A percentile compares a stretch with the other conserved stretches of the same genome.
Evolutionary conservation across 2,888 invertebrate species (phyloP).

Genomic region (Chironomus riparius): DNA sequence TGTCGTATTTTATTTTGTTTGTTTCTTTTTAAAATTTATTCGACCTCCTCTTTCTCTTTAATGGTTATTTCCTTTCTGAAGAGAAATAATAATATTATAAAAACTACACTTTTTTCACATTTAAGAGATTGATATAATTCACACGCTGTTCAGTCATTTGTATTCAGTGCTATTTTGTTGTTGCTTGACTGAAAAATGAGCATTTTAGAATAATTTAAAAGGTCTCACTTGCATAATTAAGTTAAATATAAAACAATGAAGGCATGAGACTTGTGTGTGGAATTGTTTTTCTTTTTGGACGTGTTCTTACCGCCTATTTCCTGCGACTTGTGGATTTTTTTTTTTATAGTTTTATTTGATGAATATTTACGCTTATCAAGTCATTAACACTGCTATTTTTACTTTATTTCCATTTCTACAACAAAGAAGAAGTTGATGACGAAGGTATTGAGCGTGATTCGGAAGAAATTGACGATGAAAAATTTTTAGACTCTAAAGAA

Average conservation of each 20-base stretch:
- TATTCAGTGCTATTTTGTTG: background rate
- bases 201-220: conserved; percentile 10
- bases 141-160: conserved; percentile 21
- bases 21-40: background rate
- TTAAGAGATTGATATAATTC: conserved; percentile 3
- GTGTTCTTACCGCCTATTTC: background rate
- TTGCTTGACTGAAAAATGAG: background rate
- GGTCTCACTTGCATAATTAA: conserved; percentile 5
- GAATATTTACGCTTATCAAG: background rate
- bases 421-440: conserved; percentile 58
- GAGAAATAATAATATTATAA: background rate
- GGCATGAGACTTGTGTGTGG: too few species aligned
- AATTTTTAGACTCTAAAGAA: conserved; percentile 42
- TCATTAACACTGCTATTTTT: background rate
- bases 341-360: background rate
- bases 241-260: background rate
- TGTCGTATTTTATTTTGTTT: background rate
- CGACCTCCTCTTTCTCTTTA: conserved; percentile 6
- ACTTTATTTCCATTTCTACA: too few species aligned
- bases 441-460: conserved; percentile 87
- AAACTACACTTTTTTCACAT: background rate
- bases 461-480: conserved; percentile 57
- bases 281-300: background rate
- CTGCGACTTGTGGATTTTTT: background rate
- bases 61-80: background rate